These are phyloP conservation scores for Apotomis betuletana DNA, from an alignment of 2,888 invertebrate genomes.

Conservation along the genomic window DNA sequence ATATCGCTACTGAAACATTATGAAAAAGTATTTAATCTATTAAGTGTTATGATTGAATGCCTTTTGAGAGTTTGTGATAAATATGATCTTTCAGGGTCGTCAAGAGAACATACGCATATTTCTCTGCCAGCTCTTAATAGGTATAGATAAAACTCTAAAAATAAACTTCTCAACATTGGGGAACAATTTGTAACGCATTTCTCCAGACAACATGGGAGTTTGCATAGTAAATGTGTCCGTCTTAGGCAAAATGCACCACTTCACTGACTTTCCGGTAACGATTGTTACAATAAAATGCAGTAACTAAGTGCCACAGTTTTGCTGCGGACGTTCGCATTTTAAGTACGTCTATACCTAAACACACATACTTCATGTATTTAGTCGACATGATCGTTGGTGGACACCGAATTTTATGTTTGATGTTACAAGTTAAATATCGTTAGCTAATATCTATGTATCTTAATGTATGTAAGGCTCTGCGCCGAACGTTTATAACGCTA, in stretches of 20 bases:
- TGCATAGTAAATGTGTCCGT: neutral
- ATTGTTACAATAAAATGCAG: neutral
- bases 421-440: slow-evolving; percentile 48
- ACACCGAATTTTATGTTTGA: slow-evolving; percentile 47
- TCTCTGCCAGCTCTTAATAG: neutral
- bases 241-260: neutral
- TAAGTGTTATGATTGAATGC: neutral
- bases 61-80: neutral
- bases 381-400: slow-evolving; percentile 21
- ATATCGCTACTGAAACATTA: neutral
- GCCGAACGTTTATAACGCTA: slow-evolving; percentile 66
- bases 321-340: slow-evolving; percentile 1
- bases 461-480: slow-evolving; percentile 60
- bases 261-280: neutral
- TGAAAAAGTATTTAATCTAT: neutral
- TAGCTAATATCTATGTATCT: slow-evolving; percentile 51
- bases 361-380: slow-evolving; percentile 12
- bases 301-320: neutral
- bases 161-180: neutral
- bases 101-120: too few relatives aligned
- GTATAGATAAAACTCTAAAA: neutral
- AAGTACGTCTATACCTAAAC: neutral
- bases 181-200: neutral
- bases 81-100: neutral
- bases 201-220: slow-evolving; percentile 1